Base-by-base conservation (phyloP, 1,140 invertebrate genomes). In the Bombus pascuorum region DNA sequence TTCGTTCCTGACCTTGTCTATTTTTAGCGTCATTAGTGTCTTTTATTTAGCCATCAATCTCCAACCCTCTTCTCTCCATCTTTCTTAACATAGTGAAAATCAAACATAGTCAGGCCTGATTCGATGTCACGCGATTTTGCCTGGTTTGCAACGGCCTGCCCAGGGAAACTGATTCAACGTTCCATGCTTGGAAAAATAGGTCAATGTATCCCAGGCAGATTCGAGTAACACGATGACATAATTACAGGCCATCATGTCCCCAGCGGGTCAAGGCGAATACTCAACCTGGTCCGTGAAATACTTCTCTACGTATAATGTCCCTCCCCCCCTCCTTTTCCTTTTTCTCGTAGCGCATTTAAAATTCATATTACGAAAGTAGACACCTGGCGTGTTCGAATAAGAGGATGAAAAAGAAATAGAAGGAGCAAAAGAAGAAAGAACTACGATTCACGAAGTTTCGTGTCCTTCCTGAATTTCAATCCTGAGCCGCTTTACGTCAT, bases 391-490 rank as follows among this genome's bases (percentile, higher is more conserved):
- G 68, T 32, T 70, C 28, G 53, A 32, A 78, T 28, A 65, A 73
- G 34, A 70, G 71, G 34, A 82, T 42, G 66, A 53, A 66, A 57
- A 37, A 37, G 59, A 66, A 74, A 32, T 53, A 79, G 34, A 25
- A 83, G 37, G 57, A 74, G 72, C n/a, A 53, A 44, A 62, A 62
- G 32, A 44, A 47, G 13, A 44, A 32, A 47, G n/a, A 28, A 37
- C 25, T 25, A 28, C 53, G 70, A 71, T 65, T 68, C 13, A 75
- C 18, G 83, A 8, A 78, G 78, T 68, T 73, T 83, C 68, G 77
- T 77, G 88, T 89, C 82, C 81, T 83, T 88, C 87, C 87, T 89
- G 87, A 89, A 88, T 89, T 89, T 87, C 83, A 84, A 89, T 89
- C 78, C 88, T 77, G 79, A 66, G 66, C 59, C 28, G 65, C 47